These are phyloP conservation scores for Tinamus major DNA, from an alignment of 2,797 vertebrate species.

Conservation along the genomic window DNA sequence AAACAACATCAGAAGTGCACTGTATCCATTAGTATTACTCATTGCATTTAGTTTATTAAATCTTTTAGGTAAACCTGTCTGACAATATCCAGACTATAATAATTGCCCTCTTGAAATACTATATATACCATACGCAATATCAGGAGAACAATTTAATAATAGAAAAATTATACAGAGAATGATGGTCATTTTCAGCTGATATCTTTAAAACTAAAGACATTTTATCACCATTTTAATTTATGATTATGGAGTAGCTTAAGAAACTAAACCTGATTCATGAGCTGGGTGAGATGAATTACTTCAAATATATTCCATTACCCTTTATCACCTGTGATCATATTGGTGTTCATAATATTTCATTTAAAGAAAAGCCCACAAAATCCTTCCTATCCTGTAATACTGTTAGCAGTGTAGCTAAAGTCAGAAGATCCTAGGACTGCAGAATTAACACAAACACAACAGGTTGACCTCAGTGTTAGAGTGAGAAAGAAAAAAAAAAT, in stretches of 20 bases:
- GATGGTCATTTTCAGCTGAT: slow-evolving; percentile 17
- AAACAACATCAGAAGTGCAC: background rate
- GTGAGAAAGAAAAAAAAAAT: background rate
- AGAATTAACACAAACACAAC: slow-evolving; percentile 8
- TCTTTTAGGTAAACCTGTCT: background rate
- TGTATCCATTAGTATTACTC: background rate
- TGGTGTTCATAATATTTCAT: background rate
- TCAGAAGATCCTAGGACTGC: background rate
- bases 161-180: background rate
- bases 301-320: slow-evolving; percentile 25
- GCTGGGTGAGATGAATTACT: slow-evolving; percentile 15
- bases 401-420: background rate
- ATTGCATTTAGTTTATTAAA: background rate
- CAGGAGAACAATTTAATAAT: background rate
- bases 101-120: background rate
- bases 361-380: background rate
- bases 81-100: background rate
- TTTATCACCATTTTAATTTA: slow-evolving; percentile 57
- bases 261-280: slow-evolving; percentile 31
- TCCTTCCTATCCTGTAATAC: background rate
- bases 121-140: background rate
- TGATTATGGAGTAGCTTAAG: slow-evolving; percentile 11
- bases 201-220: slow-evolving; percentile 15
- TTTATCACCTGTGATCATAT: background rate
- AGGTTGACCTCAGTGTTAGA: background rate